Evolutionary conservation across 2,113 vertebrate genomes (phyloP), one percentile per base, ranked within the genome.

Genomic region (Elaphurus davidianus): DNA sequence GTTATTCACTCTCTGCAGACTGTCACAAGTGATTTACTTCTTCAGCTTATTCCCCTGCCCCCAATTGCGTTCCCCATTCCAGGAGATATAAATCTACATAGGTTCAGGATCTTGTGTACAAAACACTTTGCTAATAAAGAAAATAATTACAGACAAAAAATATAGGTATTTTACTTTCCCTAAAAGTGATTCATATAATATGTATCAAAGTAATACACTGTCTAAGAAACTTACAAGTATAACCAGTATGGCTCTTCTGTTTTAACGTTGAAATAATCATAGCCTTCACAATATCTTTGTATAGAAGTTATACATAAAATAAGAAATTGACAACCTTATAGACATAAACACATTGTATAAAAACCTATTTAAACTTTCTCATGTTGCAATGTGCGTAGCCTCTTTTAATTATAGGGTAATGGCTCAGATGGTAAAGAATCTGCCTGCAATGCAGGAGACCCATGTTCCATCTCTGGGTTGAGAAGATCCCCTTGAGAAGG

Each of bases 321-420:
- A 71, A 96, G 33, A 74, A 97, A 93, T 94, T 85, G 97, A 95
- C 30, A 95, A 87, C n/a, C 57, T 97, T 92, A 90, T 94, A 52
- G 57, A 82, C 79, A 12, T 1, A 91, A 84, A 98, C 94, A 81
- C 0, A 27, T 50, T 84, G 12, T 74, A 91, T 90, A 97, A 87
- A 64, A 92, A 98, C 27, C 6, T 89, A 14, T 91, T 94, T 93
- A 90, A 97, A 74, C 3, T 98, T 71, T 30, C 59, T 50, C 30
- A 36, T 25, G 4, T 30, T 21, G 11, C 28, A 4, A 3, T 43
- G 11, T 90, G 3, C 64, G 50, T 21, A 57, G 3, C 11, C 3
- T 96, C 50, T 28, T 47, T 16, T 93, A 94, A 96, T 82, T 91
- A 71, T 40, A 98, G 28, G 7, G 9, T 33, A 74, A 84, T 94